phyloP scores from a whole-genome alignment of 2,797 vertebrate species.

The Taeniopygia guttata region DNA sequence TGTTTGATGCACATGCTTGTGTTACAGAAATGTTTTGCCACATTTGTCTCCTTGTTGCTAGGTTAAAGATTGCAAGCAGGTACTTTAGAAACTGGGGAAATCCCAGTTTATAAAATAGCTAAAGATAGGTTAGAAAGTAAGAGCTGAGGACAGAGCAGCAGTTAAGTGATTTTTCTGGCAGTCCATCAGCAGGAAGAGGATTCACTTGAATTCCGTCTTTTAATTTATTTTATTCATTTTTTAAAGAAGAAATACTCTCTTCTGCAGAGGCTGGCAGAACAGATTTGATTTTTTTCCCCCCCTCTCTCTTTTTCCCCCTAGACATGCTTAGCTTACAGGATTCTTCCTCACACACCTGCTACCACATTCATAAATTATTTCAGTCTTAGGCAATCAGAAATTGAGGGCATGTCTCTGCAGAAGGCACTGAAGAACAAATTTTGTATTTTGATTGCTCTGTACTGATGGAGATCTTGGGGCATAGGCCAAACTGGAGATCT shows the following conservation, averaged over 20 bases:
- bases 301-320: rapidly evolving
- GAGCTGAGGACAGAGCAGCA: not conserved
- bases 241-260: not conserved
- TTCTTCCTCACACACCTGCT: not conserved
- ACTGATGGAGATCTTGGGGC: not conserved
- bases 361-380: not conserved
- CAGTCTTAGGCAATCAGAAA: not conserved
- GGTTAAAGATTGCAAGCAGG: not conserved
- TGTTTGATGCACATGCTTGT: not conserved
- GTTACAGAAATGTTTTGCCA: not conserved
- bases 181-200: not conserved
- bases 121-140: constrained; percentile 10
- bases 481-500: not conserved
- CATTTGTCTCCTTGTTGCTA: not conserved
- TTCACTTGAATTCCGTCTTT: not conserved
- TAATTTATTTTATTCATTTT: not conserved
- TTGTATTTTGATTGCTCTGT: not conserved
- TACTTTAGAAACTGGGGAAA: not conserved
- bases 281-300: not conserved
- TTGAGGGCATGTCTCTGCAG: not conserved
- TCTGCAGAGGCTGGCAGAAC: not conserved
- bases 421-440: not conserved
- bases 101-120: not conserved
- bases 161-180: not conserved
- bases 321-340: not conserved